Evolutionary conservation across 2,113 vertebrate genomes (phyloP), one percentile per base, ranked within the genome.

Genomic region (Trichomycterus rosablanca): DNA sequence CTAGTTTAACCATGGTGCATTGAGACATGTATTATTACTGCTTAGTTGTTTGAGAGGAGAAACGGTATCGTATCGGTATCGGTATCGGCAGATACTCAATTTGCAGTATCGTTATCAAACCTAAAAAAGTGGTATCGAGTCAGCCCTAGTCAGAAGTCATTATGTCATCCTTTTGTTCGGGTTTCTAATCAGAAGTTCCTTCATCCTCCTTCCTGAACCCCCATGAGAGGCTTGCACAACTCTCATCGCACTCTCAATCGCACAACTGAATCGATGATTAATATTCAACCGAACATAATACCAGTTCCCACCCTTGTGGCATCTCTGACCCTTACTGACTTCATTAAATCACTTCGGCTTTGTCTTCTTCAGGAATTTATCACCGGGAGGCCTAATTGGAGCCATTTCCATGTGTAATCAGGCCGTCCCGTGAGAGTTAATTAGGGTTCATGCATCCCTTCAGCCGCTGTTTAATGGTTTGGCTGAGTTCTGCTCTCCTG

Each of bases 391-490:
- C 66, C 71, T 81, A 82, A 85, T 84, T 82, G 77, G 74, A 79
- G 60, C 75, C 74, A 83, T 85, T 84, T 83, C 71, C 80, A 64
- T 74, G 73, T 76, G 71, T 80, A 78, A 79, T 76, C 53, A 61
- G 26, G 62, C 28, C 44, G 58, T 46, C 80, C 79, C 80, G 32
- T 44, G 72, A 67, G 83, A 63, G n/a, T 77, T 83, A 74, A 80
- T 84, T 82, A 85, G 34, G 39, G 64, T 71, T 48, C 59, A 16
- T 34, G 57, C 63, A 26, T 45, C 34, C 22, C 42, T 50, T 51
- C 66, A 45, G 37, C 48, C 37, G 54, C 44, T 5, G 30, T 43
- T 68, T 61, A 52, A 68, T 59, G 61, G 48, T 59, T 72, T 63
- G 54, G 44, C 53, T 49, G 24, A n/a, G 20, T 32, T 53, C 8